Percentiles rank a stretch among this genome's conserved stretches.
These are phyloP conservation scores for Leptatherina wallacei DNA, from an alignment of 2,797 vertebrate species.

Conservation along the genomic window DNA sequence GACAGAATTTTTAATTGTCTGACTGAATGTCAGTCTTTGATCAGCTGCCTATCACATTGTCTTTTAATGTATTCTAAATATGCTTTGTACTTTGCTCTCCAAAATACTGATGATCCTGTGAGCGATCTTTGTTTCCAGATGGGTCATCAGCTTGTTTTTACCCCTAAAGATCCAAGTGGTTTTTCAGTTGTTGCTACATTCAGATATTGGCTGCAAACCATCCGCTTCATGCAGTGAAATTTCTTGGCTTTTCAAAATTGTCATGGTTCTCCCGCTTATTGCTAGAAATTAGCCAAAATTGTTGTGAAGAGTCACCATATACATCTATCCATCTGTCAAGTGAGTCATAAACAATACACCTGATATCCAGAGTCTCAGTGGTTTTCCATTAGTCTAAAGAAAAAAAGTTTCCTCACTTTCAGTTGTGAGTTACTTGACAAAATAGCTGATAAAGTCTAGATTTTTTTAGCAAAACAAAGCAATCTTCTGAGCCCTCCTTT, in stretches of 20 bases:
- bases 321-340: slow-evolving; percentile 43
- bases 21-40: slow-evolving; percentile 62
- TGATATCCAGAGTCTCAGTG: slow-evolving; percentile 15
- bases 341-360: slow-evolving; percentile 30
- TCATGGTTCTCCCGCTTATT: slow-evolving; percentile 37
- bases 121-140: slow-evolving; percentile 26
- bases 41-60: slow-evolving; percentile 65
- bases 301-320: slow-evolving; percentile 31
- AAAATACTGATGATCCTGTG: slow-evolving; percentile 43
- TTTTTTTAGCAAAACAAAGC: background rate
- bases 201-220: slow-evolving; percentile 31
- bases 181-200: slow-evolving; percentile 59
- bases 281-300: slow-evolving; percentile 33
- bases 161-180: slow-evolving; percentile 13
- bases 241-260: slow-evolving; percentile 30
- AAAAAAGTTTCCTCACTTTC: slow-evolving; percentile 19
- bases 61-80: slow-evolving; percentile 46
- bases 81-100: slow-evolving; percentile 39
- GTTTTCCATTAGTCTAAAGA: slow-evolving; percentile 19
- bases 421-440: slow-evolving; percentile 24
- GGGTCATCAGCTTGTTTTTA: slow-evolving; percentile 35
- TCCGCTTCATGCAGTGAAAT: slow-evolving; percentile 32
- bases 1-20: slow-evolving; percentile 65
- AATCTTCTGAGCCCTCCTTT: slow-evolving; percentile 20
- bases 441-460: slow-evolving; percentile 19